Base-by-base conservation (phyloP, 2,888 invertebrate genomes). In the Drosophila mulleri region DNA sequence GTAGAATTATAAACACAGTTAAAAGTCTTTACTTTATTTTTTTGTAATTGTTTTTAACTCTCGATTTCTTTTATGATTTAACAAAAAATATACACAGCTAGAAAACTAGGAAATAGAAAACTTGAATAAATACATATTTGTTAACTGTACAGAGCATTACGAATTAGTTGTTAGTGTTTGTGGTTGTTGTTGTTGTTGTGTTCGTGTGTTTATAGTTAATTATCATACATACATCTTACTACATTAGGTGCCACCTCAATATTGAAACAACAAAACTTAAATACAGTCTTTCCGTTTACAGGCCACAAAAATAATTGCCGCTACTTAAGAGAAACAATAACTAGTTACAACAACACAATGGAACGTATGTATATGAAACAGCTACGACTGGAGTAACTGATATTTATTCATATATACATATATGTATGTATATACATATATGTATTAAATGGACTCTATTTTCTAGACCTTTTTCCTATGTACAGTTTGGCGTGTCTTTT, bases 201-300 rank as follows among this genome's bases (percentile, higher is more conserved):
- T n/a, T 53, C 16, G 18, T 18, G 11, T 23, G 11, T 52, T 23
- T 23, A 11, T 23, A 3, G n/a, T 42, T 42, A 2, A 0, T 14
- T 20, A 39, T 53, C 16, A 47, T 26, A 47, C 45, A 47, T 26
- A 47, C 45, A 26, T 41, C 3, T n/a, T 23, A 23, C 59, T 60
- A 62, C 6, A 57, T 65, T 59, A 65, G 39, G 58, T 59, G 63
- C 58, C 68, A 72, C 35, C 65, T 72, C 68, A 48, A 14, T 47
- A 67, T 82, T 72, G 71, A 67, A 75, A 83, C 85, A 85, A 90
- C 87, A 85, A 89, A 89, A 90, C 85, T 83, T 83, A 82, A 79
- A 86, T 69, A 90, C 91, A 90, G 90, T 90, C 90, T 90, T 90
- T 91, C 86, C 85, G 84, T 83, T 90, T 90, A 85, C 83, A 75